A percentile compares a stretch with the other conserved stretches of the same genome.
These are phyloP conservation scores for Spermophilus dauricus DNA, from an alignment of 2,113 vertebrate species.

Conservation along the genomic window DNA sequence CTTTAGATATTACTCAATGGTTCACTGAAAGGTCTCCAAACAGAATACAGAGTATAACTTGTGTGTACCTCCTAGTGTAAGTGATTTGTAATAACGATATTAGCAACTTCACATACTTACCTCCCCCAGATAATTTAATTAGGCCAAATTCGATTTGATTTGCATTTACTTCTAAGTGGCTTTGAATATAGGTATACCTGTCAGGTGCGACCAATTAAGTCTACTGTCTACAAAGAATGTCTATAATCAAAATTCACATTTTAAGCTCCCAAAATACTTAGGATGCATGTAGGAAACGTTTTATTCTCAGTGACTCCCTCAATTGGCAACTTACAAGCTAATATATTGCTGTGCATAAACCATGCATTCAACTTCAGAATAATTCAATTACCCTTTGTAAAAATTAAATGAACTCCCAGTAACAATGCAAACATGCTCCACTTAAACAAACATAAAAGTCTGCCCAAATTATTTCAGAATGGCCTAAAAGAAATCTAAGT, in stretches of 20 bases:
- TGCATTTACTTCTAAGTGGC: constrained; percentile 36
- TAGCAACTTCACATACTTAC: not conserved
- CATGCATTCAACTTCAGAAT: constrained; percentile 75
- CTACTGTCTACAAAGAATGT: constrained; percentile 61
- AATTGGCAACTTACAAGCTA: constrained; percentile 74
- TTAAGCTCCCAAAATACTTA: constrained; percentile 70
- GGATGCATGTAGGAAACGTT: constrained; percentile 61
- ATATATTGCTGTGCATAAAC: constrained; percentile 71
- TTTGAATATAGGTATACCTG: constrained; percentile 48
- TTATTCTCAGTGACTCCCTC: constrained; percentile 75
- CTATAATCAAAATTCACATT: constrained; percentile 78
- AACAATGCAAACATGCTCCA: constrained; percentile 73
- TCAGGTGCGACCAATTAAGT: constrained; percentile 71
- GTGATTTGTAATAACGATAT: not conserved
- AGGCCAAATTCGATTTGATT: constrained; percentile 11
- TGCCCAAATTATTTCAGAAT: constrained; percentile 73
- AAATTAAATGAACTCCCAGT: constrained; percentile 75
- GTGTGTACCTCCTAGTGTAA: constrained; percentile 1
- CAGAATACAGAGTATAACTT: not conserved
- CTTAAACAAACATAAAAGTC: constrained; percentile 76
- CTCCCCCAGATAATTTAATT: constrained; percentile 49
- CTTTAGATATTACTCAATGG: constrained; percentile 12
- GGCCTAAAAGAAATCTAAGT: constrained; percentile 68
- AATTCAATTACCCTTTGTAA: constrained; percentile 80
- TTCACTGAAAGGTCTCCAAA: not conserved